Conservation (phyloP, 1,140 invertebrate genomes). For the Drosophila grimshawi region DNA sequence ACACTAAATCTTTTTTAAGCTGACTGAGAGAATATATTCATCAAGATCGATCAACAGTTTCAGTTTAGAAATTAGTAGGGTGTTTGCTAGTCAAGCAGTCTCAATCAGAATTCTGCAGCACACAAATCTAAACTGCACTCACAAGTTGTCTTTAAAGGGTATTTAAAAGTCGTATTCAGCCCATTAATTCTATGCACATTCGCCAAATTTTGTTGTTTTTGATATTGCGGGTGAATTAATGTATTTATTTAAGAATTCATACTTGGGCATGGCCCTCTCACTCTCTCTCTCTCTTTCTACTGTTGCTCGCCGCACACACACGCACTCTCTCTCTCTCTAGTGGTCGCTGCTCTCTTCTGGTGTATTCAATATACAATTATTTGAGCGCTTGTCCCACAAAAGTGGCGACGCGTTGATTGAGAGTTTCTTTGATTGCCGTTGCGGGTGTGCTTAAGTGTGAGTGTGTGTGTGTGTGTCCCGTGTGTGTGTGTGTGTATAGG, state of each 20-base stretch:
- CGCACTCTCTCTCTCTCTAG: constrained; percentile 5
- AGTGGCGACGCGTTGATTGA: constrained; percentile 74
- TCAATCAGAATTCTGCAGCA: no score
- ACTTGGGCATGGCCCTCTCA: constrained; percentile 6
- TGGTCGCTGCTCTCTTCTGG: constrained; percentile 30
- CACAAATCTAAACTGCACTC: no score
- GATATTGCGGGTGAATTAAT: constrained; percentile 62
- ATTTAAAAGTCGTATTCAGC: neutral
- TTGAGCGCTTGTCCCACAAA: constrained; percentile 45
- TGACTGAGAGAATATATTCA: no score
- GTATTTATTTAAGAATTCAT: constrained; percentile 71
- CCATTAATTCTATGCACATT: neutral
- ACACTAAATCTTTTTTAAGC: no score
- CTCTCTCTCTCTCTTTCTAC: neutral
- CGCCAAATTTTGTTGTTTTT: constrained; percentile 16
- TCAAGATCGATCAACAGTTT: no score
- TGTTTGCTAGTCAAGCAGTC: no score
- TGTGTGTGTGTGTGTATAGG: constrained; percentile 24
- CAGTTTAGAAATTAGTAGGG: no score
- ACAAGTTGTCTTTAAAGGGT: neutral
- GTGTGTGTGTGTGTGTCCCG: constrained; percentile 29
- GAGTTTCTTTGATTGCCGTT: constrained; percentile 70
- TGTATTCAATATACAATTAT: constrained; percentile 40
- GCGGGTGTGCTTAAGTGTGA: constrained; percentile 10
- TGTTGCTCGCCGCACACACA: neutral